Base-by-base conservation (phyloP, 2,797 vertebrate species). In the Scolopax rusticola region DNA sequence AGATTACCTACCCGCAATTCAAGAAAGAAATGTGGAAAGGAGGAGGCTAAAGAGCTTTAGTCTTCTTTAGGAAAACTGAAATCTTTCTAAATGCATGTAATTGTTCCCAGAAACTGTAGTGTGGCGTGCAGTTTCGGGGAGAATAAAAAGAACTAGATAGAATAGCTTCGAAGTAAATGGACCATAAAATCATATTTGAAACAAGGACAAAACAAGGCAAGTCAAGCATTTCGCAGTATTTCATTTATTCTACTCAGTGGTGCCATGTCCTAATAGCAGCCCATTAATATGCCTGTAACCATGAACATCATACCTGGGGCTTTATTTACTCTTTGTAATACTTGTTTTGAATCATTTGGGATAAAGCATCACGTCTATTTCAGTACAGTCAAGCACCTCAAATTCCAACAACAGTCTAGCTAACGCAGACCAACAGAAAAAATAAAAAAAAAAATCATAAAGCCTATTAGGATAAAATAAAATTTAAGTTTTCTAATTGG, bases 151-250 rank as follows among this genome's bases (percentile, higher is more conserved):
- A 87, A 87, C 81, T 63, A 74, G 53, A 88, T n/a, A 76, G 77
- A 93, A 92, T 12, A 87, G 70, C 89, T 87, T 64, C 51, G 4
- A 89, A 89, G 64, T 64, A 97, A 97, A 97, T 92, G 93, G 86
- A 74, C 91, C 88, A 78, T 82, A 95, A 97, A 96, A 97, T 90
- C 73, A 6, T 41, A 65, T 84, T 80, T 91, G 84, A 95, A 97
- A 96, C 71, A 74, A 90, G 74, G 70, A 97, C 93, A 92, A 93
- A 94, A 92, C 68, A 91, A 82, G 60, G 80, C 79, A 96, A 95
- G 83, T 77, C 91, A 91, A 90, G 93, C 93, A 95, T 94, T 94
- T 79, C 0, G 0, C 86, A 77, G 92, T 74, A 90, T 82, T 96
- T 91, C 65, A 91, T 93, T 93, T 80, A 84, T 90, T 89, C 86